These are phyloP conservation scores for Synergus gifuensis DNA, from an alignment of 2,888 invertebrate genomes.

Conservation along the genomic window DNA sequence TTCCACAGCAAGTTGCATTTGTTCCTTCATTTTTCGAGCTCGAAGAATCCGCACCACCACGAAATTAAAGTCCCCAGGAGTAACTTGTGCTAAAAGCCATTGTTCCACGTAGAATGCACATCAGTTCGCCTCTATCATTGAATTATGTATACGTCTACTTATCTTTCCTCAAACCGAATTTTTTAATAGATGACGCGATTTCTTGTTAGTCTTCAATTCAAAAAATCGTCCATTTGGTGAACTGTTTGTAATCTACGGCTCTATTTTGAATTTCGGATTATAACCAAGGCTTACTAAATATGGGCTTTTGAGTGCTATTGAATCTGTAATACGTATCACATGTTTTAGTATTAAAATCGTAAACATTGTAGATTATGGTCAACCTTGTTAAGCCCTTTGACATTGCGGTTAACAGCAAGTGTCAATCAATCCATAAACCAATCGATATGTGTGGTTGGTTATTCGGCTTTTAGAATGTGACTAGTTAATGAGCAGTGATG, in stretches of 20 bases:
- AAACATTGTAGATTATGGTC: slow-evolving; percentile 52
- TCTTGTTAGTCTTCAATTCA: too few relatives aligned
- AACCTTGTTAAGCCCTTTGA: slow-evolving; percentile 54
- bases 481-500: not conserved
- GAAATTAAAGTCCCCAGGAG: slow-evolving; percentile 34
- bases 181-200: too few relatives aligned
- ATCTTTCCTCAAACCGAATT: not conserved
- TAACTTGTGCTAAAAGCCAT: slow-evolving; percentile 32
- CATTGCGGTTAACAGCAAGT: slow-evolving; percentile 51
- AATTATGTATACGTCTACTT: not conserved
- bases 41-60: not conserved
- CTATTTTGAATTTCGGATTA: not conserved
- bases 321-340: slow-evolving; percentile 41
- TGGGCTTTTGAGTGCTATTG: not conserved
- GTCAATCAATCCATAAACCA: slow-evolving; percentile 51
- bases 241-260: too few relatives aligned
- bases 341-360: slow-evolving; percentile 48
- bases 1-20: slow-evolving; percentile 43
- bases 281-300: not conserved
- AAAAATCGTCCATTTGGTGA: too few relatives aligned
- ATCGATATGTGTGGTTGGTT: slow-evolving; percentile 20
- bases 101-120: slow-evolving; percentile 21
- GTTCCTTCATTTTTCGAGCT: slow-evolving; percentile 49
- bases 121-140: not conserved
- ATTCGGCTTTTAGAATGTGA: not conserved